These are phyloP conservation scores for Perognathus longimembris DNA, from an alignment of 2,113 vertebrate species.

Conservation along the genomic window DNA sequence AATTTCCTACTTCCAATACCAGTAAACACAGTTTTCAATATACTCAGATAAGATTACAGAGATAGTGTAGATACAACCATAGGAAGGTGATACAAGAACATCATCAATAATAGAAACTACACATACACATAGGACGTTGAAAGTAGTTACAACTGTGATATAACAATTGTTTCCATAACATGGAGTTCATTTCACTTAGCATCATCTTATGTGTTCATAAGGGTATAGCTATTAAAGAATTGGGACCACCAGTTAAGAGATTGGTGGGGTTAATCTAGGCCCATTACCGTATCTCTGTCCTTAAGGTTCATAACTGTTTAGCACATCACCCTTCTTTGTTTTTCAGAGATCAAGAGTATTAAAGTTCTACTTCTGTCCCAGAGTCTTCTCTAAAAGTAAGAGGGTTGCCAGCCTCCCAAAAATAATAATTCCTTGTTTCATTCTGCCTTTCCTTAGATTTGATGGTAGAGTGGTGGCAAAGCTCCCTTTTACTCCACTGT, in stretches of 20 bases:
- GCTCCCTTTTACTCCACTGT: conserved; percentile 95
- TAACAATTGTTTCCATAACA: too few relatives aligned
- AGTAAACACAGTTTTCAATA: too few relatives aligned
- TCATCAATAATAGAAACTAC: too few relatives aligned
- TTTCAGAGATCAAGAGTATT: neutral
- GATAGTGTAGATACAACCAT: too few relatives aligned
- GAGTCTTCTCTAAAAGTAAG: conserved; percentile 11
- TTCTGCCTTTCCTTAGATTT: conserved; percentile 88
- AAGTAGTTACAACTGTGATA: too few relatives aligned
- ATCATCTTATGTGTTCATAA: too few relatives aligned
- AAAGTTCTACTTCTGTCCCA: conserved; percentile 29
- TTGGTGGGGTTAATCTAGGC: neutral
- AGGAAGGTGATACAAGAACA: too few relatives aligned
- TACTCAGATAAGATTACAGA: too few relatives aligned
- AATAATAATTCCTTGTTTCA: conserved; percentile 56
- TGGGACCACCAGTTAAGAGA: neutral
- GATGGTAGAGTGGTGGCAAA: conserved; percentile 98
- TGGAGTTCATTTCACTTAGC: too few relatives aligned
- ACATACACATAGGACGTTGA: too few relatives aligned
- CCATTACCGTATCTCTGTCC: neutral
- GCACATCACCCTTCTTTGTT: neutral
- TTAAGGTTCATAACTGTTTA: neutral
- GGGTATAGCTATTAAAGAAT: too few relatives aligned
- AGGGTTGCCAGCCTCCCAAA: conserved; percentile 30
- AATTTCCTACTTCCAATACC: too few relatives aligned